Conservation (phyloP, 2,113 vertebrate species). For the Peromyscus californicus region DNA sequence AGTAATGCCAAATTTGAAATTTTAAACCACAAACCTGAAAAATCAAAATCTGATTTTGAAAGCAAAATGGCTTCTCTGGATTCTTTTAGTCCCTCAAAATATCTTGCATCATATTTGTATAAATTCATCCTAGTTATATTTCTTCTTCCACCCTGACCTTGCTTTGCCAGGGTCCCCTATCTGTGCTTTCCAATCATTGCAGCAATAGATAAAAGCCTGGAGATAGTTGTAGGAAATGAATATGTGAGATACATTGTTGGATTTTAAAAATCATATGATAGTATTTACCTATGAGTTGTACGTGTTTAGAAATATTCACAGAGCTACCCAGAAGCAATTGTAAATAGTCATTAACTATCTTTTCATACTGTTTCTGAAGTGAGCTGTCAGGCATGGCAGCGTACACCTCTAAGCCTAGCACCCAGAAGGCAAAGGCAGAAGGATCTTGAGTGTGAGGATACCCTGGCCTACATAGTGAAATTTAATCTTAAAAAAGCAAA, state of each 20-base stretch:
- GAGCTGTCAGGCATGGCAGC: neutral
- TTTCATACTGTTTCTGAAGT: neutral
- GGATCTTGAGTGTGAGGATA: neutral
- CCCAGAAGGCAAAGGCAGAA: neutral
- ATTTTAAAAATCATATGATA: neutral
- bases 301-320: neutral
- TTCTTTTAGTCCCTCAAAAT: conserved; percentile 34
- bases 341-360: neutral
- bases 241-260: neutral
- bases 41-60: conserved; percentile 8
- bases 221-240: neutral
- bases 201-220: neutral
- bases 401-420: neutral
- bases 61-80: neutral
- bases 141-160: no score
- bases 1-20: conserved; percentile 6
- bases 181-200: neutral
- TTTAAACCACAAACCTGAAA: conserved; percentile 11
- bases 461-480: neutral
- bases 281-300: neutral
- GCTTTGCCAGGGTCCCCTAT: neutral
- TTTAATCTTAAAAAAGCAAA: neutral
- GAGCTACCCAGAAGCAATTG: neutral
- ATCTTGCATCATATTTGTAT: neutral
- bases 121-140: neutral